Base-by-base conservation (phyloP, 2,888 invertebrate genomes). In the Cephus rjabovi region DNA sequence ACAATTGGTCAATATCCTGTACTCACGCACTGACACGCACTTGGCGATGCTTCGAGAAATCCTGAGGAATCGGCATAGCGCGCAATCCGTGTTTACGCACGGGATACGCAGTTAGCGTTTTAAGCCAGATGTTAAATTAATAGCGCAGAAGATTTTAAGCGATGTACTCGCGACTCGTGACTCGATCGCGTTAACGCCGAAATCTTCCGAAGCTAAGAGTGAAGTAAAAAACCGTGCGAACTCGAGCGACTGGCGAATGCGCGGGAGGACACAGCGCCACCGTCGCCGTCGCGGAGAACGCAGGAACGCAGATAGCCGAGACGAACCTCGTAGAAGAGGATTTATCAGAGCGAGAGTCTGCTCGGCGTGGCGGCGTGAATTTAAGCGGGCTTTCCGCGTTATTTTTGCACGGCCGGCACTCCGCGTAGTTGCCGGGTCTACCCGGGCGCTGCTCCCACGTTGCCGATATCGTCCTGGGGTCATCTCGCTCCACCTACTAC, bases 341-440 rank as follows among this genome's bases (percentile, higher is more conserved):
- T 56, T 56, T 56, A 56, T 56, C 56, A 56, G 56, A 56, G 56
- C 56, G 56, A 56, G 56, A 9, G 56, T 56, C 56, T 56, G 56
- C 56, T 56, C 56, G 23, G 56, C 56, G 56, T 56, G 56, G 56
- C 56, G 56, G 83, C 82, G 75, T 80, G 85, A 84, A 84, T 83
- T 86, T 86, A 82, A 86, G 83, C 82, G 79, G 82, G 81, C 87
- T 86, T 87, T 86, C 82, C 86, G 83, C 83, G 87, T 87, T 87
- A 87, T 87, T 87, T 87, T 87, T 86, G 87, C 87, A 83, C 86
- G 84, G 75, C 75, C 78, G 80, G 80, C 81, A 34, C 71, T 34
- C 23, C 12, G 87, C 86, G 80, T 86, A 82, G 86, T 86, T 87
- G 87, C 86, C 88, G 87, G 83, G 80, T 87, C 85, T 85, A 80